Evolutionary conservation across 1,140 invertebrate genomes (phyloP), one percentile per base, ranked within the genome.

Genomic region (Cyclina sinensis): DNA sequence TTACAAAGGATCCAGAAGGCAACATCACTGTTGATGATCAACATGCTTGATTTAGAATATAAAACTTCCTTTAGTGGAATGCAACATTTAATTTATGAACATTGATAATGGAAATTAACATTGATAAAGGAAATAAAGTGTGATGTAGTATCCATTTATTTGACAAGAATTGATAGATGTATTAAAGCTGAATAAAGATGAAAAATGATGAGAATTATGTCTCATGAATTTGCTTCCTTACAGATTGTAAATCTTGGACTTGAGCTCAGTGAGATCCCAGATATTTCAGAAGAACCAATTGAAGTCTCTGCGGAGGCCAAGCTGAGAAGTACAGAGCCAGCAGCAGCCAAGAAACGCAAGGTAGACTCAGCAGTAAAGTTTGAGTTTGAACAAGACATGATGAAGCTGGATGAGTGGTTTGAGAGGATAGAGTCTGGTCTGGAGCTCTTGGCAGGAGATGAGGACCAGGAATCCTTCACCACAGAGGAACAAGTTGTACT

Each of bases 401-500:
- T 95, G 78, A 95, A 96, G 91, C 91, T 97, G 0, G 95, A 96
- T 78, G 96, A 96, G 74, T 97, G 96, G 96, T 91, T 97, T 46
- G 96, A 97, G 68, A 96, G 96, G 86, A 96, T 96, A 1, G 96
- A 97, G 81, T 95, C 96, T 24, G 95, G 95, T 0, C 92, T 96
- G n/a, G 89, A 96, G 94, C 79, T 96, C 35, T 95, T 96, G 89
- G 96, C 96, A 89, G 95, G 95, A 81, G 96, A 93, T 83, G 91
- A 92, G 27, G 76, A 78, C 95, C 96, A 97, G 86, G 96, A 96
- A 79, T 76, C 84, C 0, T 95, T 97, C 51, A 96, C 95, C 65
- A 95, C 96, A 4, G 96, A 97, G 39, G 97, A 97, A 85, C 97
- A 97, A 89, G 94, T 96, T 86, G 96, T 96, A 12, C 94, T 97